Base-by-base conservation (phyloP, 2,888 invertebrate genomes). In the Strigamia crassipes region DNA sequence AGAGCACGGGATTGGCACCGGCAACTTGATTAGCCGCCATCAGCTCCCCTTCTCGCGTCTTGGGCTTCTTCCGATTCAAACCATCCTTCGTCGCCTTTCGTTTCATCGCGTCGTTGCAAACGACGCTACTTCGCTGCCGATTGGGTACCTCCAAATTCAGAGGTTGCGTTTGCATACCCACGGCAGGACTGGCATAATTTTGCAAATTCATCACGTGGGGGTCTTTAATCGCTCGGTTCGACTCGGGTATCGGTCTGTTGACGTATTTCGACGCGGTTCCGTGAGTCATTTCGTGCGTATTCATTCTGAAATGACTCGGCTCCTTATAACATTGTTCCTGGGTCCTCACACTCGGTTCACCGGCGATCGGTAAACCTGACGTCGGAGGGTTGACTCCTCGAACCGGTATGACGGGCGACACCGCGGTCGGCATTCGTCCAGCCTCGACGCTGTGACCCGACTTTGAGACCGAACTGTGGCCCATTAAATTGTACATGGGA, bases 111-210 rank as follows among this genome's bases (percentile, higher is more conserved):
- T 34, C 23, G 15, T 12, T 41, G 77, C 18, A 18, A 31, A 9
- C 15, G 41, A 13, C 31, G 77, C 9, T 66, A n/a, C 66, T 27
- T 89, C 85, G 93, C 92, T 0, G 93, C 93, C 78, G 93, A 85
- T 46, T 84, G 83, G 42, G 86, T 83, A 82, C 85, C 83, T 82
- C 85, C 82, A 94, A 90, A 87, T 94, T 94, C 42, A 94, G 89
- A 13, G 94, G 94, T 86, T 94, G 94, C 82, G 93, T 93, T 88
- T 94, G 94, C 34, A 81, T 41, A 18, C 66, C 21, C 31, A 18
- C 21, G 18, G 81, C 31, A 34, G 34, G n/a, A n/a, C 51, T n/a
- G 3, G n/a, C 6, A 8, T 51, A 51, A n/a, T 18, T 51, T 18
- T 51, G 51, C 18, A 51, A 9, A 1, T 51, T 51, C 18, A 51